Evolutionary conservation across 2,888 invertebrate genomes (phyloP).

Genomic region (Cryptus viduatorius): DNA sequence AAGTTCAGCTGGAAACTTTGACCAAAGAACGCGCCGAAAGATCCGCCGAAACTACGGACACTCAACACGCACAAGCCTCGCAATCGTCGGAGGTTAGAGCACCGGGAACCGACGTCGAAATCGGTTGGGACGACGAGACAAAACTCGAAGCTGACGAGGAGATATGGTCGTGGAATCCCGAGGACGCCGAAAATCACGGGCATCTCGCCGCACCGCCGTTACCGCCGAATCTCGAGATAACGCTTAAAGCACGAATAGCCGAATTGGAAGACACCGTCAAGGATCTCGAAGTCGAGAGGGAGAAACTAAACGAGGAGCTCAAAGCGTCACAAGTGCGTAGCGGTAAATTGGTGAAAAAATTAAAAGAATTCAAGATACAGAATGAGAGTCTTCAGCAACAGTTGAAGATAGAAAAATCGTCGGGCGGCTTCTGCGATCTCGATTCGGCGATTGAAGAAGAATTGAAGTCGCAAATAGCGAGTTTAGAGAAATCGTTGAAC

Average conservation of each 20-base stretch:
- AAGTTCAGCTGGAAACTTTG: conserved; percentile 20
- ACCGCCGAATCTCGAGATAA: conserved; percentile 74
- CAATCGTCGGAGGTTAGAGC: conserved; percentile 53
- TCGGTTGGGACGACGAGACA: conserved; percentile 83
- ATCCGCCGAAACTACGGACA: background rate
- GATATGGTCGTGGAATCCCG: conserved; percentile 88
- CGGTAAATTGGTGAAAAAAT: conserved; percentile 92
- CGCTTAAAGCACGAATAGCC: conserved; percentile 85
- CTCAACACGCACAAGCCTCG: conserved; percentile 9
- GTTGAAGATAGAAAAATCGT: conserved; percentile 86
- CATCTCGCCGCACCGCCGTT: conserved; percentile 62
- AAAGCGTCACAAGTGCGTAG: conserved; percentile 90
- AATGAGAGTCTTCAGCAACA: conserved; percentile 88
- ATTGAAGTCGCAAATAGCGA: conserved; percentile 89
- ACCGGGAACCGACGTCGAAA: conserved; percentile 85
- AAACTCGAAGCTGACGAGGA: conserved; percentile 86
- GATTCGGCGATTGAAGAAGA: conserved; percentile 93
- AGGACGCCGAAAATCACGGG: conserved; percentile 85
- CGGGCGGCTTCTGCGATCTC: conserved; percentile 88
- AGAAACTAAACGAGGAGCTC: conserved; percentile 88
- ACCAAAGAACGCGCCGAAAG: conserved; percentile 2
- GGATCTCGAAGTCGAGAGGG: conserved; percentile 87
- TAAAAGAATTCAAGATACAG: conserved; percentile 92
- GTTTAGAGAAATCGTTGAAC: conserved; percentile 88
- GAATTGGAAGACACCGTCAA: conserved; percentile 88